A percentile compares a stretch with the other conserved stretches of the same genome.
These are phyloP conservation scores for Asteroscopus sphinx DNA, from an alignment of 2,888 invertebrate species.

Conservation along the genomic window DNA sequence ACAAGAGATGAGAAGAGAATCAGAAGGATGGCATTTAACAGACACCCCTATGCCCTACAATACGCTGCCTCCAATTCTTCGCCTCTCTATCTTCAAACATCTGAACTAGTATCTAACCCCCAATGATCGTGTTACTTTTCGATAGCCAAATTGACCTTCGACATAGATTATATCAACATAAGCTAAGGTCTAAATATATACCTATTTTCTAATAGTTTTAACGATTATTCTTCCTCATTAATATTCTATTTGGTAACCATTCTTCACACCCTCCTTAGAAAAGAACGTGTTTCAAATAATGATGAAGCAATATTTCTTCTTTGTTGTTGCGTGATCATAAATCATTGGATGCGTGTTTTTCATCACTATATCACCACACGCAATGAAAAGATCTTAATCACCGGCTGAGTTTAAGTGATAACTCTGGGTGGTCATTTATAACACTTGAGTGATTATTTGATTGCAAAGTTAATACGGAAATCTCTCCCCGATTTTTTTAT, in stretches of 20 bases:
- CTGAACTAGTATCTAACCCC: too few species aligned
- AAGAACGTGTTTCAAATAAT: constrained; percentile 31
- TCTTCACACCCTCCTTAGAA: constrained; percentile 20
- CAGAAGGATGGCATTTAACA: too few species aligned
- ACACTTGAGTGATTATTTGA: background rate
- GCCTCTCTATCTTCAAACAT: too few species aligned
- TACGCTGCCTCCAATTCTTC: too few species aligned
- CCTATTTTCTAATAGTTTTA: background rate
- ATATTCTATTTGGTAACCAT: constrained; percentile 11
- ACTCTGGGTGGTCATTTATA: constrained; percentile 32
- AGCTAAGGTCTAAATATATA: too few species aligned
- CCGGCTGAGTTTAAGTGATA: constrained; percentile 33
- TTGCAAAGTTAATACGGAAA: background rate
- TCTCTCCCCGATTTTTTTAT: too few species aligned
- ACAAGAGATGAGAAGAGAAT: too few species aligned
- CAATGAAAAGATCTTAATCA: constrained; percentile 50
- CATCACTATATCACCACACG: constrained; percentile 45
- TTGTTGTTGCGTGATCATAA: constrained; percentile 44
- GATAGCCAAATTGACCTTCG: too few species aligned
- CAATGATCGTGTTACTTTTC: too few species aligned
- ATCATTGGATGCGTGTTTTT: constrained; percentile 41
- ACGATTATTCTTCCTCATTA: background rate
- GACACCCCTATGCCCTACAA: too few species aligned
- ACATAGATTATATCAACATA: too few species aligned
- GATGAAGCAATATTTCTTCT: constrained; percentile 44